Base-by-base conservation (phyloP, 2,113 vertebrate species). In the Alethe castanea region DNA sequence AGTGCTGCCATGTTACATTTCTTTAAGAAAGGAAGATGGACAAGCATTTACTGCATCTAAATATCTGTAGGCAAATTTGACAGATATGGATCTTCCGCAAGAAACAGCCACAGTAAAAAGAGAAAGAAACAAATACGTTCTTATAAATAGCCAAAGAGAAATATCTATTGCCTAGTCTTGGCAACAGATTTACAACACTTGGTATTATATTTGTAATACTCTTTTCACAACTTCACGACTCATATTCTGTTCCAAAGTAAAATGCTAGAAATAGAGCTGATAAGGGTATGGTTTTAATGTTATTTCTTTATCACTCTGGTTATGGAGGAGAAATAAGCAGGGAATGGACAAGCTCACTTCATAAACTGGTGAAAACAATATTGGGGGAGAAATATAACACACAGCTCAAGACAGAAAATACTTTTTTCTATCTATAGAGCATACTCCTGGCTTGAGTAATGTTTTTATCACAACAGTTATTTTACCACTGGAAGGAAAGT, bases 171-270 rank as follows among this genome's bases (percentile, higher is more conserved):
- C 60, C 71, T 85, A 56, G 91, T 52, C 83, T 82, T 80, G 25
- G 86, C 85, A 94, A 87, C 64, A 84, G 88, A 96, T 85, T 93
- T 84, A 85, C 78, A 92, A 73, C 71, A 88, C 73, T 91, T 78
- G 62, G 84, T 94, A 92, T 89, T 87, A 19, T 82, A 92, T 92
- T 81, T 91, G 52, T 84, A 82, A 80, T 66, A 86, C 42, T 77
- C 64, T 65, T 36, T 76, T 69, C 83, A 84, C 4, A 13, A 61
- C 74, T 93, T 60, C 8, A 26, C 56, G 5, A 92, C 67, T 95
- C 88, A 92, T 73, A 92, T 71, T 92, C 94, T 95, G 70, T 90
- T 92, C 65, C 54, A 33, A 80, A 94, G 74, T 66, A 82, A 95
- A 92, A 81, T 35, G 50, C 54, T 62, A 95, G 88, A 95, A 93